Conservation (phyloP, 2,888 invertebrate species). For the Drosophila rellima region DNA sequence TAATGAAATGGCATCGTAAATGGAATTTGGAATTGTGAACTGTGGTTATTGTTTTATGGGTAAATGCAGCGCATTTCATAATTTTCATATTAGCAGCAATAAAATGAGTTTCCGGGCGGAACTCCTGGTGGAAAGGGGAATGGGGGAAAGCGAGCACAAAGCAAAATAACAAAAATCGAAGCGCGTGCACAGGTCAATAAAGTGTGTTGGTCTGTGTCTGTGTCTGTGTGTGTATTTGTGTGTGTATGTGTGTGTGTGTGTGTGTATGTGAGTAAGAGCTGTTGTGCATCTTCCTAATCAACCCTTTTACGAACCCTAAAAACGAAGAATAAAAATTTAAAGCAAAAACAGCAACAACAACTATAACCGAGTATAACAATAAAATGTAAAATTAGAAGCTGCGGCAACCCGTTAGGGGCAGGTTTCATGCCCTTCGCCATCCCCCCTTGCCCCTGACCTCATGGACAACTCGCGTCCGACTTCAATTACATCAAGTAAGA, state of each 20-base stretch:
- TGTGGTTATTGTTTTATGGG: slow-evolving; percentile 20
- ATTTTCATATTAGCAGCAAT: slow-evolving; percentile 75
- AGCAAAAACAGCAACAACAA: slow-evolving; percentile 45
- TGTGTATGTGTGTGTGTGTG: slow-evolving; percentile 24
- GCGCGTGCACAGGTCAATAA: slow-evolving; percentile 73
- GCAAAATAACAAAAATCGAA: slow-evolving; percentile 73
- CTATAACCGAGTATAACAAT: slow-evolving; percentile 67
- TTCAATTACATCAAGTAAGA: slow-evolving; percentile 56
- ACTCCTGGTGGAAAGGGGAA: background rate
- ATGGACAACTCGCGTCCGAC: slow-evolving; percentile 41
- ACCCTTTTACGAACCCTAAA: slow-evolving; percentile 79
- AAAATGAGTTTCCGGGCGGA: slow-evolving; percentile 46
- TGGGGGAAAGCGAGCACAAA: slow-evolving; percentile 30
- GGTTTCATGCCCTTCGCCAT: slow-evolving; percentile 37
- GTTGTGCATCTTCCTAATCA: slow-evolving; percentile 75
- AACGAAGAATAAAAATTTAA: slow-evolving; percentile 61
- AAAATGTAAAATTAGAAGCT: slow-evolving; percentile 81
- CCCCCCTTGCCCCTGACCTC: background rate
- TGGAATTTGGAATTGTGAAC: slow-evolving; percentile 20
- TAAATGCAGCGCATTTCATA: slow-evolving; percentile 57
- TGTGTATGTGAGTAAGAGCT: slow-evolving; percentile 31
- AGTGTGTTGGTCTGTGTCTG: slow-evolving; percentile 40
- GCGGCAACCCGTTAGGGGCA: slow-evolving; percentile 59
- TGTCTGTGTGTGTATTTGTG: slow-evolving; percentile 20
- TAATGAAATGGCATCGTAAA: slow-evolving; percentile 40